phyloP scores from a whole-genome alignment of 2,797 vertebrate genomes.

The Pangasius larnaudii region DNA sequence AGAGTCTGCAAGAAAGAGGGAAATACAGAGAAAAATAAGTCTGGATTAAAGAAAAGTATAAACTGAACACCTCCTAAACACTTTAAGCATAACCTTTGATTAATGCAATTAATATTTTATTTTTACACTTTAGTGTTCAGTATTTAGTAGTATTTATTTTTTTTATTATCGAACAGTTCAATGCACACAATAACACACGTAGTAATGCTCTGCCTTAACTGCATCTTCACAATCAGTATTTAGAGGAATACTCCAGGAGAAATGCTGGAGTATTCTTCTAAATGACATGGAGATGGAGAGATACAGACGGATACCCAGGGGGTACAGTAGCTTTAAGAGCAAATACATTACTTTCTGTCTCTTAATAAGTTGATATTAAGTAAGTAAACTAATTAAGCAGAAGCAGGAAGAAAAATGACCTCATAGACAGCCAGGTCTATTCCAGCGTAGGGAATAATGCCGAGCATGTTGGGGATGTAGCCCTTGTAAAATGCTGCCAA shows the following conservation, averaged over 20 bases:
- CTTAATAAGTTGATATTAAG: not conserved
- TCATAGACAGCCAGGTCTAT: constrained; percentile 96
- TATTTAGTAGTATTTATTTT: not conserved
- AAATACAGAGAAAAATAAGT: not conserved
- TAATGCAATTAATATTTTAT: not conserved
- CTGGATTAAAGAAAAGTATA: not conserved
- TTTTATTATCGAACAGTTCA: not conserved
- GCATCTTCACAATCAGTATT: not conserved
- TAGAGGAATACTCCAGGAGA: not conserved
- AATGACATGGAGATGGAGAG: not conserved
- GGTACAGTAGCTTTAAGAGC: not conserved
- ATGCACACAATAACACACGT: not conserved
- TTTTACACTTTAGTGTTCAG: not conserved
- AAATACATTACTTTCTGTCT: not conserved
- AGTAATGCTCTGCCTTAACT: not conserved
- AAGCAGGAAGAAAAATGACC: constrained; percentile 67
- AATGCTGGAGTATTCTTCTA: not conserved
- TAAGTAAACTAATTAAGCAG: not conserved
- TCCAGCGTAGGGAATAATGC: constrained; percentile 97
- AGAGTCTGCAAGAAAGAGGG: constrained; percentile 78
- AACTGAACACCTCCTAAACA: not conserved
- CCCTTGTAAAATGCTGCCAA: constrained; percentile 92
- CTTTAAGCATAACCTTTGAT: not conserved
- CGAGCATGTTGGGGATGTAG: constrained; percentile 93
- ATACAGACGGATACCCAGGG: not conserved